A percentile compares a stretch with the other conserved stretches of the same genome.
Evolutionary conservation across 2,888 invertebrate genomes (phyloP).

Genomic region (Agrotis puta): DNA sequence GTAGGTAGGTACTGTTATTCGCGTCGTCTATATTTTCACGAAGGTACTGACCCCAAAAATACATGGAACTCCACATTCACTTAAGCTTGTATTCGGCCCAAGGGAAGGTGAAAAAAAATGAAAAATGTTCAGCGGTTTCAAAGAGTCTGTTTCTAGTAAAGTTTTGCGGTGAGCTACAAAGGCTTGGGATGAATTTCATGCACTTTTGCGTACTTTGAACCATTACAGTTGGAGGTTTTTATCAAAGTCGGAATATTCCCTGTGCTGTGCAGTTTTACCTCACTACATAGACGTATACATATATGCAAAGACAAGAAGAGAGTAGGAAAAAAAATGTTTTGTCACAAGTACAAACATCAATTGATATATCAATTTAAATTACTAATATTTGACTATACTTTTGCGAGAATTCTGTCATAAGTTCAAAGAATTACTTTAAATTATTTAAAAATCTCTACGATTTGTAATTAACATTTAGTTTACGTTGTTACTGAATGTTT

Average conservation of each 20-base stretch:
- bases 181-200: constrained; percentile 23
- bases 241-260: constrained; percentile 18
- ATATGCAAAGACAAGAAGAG: too few species aligned
- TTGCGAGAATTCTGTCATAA: too few species aligned
- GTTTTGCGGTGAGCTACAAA: constrained; percentile 26
- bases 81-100: not conserved
- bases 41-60: not conserved
- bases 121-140: constrained; percentile 11
- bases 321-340: too few species aligned
- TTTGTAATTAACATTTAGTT: not conserved
- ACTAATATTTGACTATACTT: too few species aligned
- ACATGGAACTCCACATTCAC: not conserved
- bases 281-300: too few species aligned
- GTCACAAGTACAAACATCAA: too few species aligned
- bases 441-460: too few species aligned
- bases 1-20: too few species aligned
- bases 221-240: constrained; percentile 26
- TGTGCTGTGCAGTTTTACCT: not conserved
- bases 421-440: too few species aligned
- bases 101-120: constrained; percentile 9
- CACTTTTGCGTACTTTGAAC: constrained; percentile 24
- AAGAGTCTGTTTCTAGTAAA: constrained; percentile 20
- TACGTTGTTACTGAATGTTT: not conserved
- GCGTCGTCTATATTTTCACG: not conserved
- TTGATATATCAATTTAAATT: too few species aligned